Conservation (phyloP, 1,140 invertebrate species). For the Ceratina australensis region DNA sequence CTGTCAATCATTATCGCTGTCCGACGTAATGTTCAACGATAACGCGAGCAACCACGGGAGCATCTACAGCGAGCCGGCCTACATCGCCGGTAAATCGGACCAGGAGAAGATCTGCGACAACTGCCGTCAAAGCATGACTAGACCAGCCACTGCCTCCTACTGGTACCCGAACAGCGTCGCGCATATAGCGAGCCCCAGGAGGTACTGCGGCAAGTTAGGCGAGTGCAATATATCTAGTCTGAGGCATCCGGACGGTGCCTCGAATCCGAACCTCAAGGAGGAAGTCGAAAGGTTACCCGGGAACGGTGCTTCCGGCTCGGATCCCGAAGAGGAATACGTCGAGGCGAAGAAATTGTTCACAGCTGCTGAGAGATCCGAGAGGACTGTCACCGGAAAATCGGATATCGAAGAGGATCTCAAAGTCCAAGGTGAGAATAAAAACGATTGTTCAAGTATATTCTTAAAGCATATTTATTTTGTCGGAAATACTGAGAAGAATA, state of each 20-base stretch:
- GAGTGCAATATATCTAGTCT: constrained; percentile 86
- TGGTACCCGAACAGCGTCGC: constrained; percentile 80
- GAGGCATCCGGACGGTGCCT: constrained; percentile 93
- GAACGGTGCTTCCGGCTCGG: constrained; percentile 84
- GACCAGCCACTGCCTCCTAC: constrained; percentile 84
- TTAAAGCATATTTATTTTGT: background rate
- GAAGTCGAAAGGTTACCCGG: constrained; percentile 85
- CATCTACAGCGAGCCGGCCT: constrained; percentile 91
- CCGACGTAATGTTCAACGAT: constrained; percentile 84
- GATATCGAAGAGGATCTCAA: constrained; percentile 78
- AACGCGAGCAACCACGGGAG: constrained; percentile 85
- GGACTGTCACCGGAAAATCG: constrained; percentile 79
- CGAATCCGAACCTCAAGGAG: constrained; percentile 91
- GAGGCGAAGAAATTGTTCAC: constrained; percentile 82
- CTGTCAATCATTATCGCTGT: constrained; percentile 86
- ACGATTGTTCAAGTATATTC: too few species aligned
- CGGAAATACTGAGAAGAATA: background rate
- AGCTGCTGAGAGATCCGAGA: constrained; percentile 73
- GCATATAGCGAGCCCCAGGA: constrained; percentile 76
- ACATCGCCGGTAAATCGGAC: constrained; percentile 81
- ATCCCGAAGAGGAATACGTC: constrained; percentile 81
- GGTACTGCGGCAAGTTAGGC: constrained; percentile 77
- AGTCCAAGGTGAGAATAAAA: constrained; percentile 74
- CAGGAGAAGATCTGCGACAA: constrained; percentile 89
- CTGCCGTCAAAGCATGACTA: constrained; percentile 85